A percentile compares a stretch with the other conserved stretches of the same genome.
Evolutionary conservation across 2,888 invertebrate species (phyloP).

Genomic region (Metellina segmentata): DNA sequence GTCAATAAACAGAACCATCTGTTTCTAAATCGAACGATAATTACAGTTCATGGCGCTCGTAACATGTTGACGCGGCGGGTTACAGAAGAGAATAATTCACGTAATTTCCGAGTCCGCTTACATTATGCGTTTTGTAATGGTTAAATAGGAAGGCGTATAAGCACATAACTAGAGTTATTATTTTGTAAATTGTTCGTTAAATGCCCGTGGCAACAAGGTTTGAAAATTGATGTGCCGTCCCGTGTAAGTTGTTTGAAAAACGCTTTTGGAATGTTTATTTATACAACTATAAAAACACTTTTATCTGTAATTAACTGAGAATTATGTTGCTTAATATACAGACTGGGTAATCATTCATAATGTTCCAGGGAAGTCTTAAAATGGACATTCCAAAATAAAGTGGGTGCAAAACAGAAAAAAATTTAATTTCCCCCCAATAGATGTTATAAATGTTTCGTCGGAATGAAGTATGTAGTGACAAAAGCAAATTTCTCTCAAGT

Average conservation of each 20-base stretch:
- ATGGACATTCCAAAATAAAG: neutral
- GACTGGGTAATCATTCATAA: neutral
- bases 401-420: too few relatives aligned
- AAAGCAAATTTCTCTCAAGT: too few relatives aligned
- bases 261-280: neutral
- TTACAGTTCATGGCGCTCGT: conserved; percentile 28
- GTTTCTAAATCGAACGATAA: conserved; percentile 60
- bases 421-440: too few relatives aligned
- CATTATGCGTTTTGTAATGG: neutral
- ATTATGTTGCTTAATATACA: neutral
- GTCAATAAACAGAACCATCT: conserved; percentile 75
- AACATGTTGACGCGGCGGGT: neutral
- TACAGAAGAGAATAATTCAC: neutral
- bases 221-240: neutral
- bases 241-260: neutral
- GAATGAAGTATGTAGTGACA: too few relatives aligned
- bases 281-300: neutral
- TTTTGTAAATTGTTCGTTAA: conserved; percentile 20
- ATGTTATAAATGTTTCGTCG: too few relatives aligned
- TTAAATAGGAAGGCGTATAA: conserved; percentile 21
- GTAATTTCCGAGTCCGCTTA: neutral
- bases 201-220: neutral
- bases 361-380: neutral
- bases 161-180: neutral
- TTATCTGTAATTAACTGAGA: neutral